Evolutionary conservation across 2,113 vertebrate genomes (phyloP).

Genomic region (Sinocyclocheilus anshuiensis): DNA sequence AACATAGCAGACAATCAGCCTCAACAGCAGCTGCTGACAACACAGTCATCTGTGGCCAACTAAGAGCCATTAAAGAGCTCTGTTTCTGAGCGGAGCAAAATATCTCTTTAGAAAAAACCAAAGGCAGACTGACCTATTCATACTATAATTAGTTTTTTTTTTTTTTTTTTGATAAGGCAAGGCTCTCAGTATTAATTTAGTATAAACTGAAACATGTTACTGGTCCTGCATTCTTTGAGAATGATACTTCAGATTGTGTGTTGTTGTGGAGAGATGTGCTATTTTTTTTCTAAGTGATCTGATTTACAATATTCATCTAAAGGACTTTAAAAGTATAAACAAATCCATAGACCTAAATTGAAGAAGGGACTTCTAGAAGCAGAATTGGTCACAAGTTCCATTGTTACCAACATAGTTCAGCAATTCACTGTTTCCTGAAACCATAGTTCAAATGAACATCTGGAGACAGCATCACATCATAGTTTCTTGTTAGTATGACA

Average conservation of each 20-base stretch:
- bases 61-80: not conserved
- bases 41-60: constrained; percentile 21
- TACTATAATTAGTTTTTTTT: not conserved
- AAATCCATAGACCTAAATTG: not conserved
- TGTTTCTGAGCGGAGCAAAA: not conserved
- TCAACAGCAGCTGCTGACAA: constrained; percentile 50
- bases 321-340: not conserved
- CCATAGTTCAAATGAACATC: too few species aligned
- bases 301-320: not conserved
- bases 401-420: not conserved
- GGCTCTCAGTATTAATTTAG: not conserved
- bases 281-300: not conserved
- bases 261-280: not conserved
- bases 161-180: not conserved
- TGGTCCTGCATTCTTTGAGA: not conserved
- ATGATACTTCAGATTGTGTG: not conserved
- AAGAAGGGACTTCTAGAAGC: not conserved
- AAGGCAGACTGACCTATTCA: not conserved
- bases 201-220: not conserved
- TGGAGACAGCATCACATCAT: too few species aligned
- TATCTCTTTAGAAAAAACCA: not conserved
- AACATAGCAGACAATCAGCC: constrained; percentile 43
- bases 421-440: too few species aligned
- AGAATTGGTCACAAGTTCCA: not conserved
- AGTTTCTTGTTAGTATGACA: too few species aligned